Conservation (phyloP, 2,888 invertebrate genomes). For the Clunio marinus region DNA sequence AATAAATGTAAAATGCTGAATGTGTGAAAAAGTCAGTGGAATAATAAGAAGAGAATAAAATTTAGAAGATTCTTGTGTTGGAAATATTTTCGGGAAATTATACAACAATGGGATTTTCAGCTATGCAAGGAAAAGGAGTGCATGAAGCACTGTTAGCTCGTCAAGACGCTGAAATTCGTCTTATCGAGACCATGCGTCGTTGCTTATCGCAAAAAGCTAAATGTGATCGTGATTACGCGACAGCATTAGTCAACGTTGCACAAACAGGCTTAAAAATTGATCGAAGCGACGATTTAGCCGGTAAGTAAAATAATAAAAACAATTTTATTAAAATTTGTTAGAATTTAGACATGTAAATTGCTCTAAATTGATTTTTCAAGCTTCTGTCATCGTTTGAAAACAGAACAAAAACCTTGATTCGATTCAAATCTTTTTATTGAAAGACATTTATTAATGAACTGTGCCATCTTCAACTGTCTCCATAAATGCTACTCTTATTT, state of each 20-base stretch:
- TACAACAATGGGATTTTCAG: slow-evolving; percentile 74
- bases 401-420: no score
- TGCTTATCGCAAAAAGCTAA: slow-evolving; percentile 83
- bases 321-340: no score
- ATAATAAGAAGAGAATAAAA: neutral
- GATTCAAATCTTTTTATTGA: no score
- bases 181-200: slow-evolving; percentile 87
- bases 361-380: no score
- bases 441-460: no score
- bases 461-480: no score
- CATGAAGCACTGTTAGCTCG: slow-evolving; percentile 86
- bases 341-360: no score
- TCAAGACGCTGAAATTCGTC: slow-evolving; percentile 87
- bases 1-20: neutral
- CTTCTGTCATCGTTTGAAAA: no score
- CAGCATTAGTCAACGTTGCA: slow-evolving; percentile 74
- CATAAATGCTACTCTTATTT: no score
- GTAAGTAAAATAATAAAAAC: no score
- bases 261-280: slow-evolving; percentile 81
- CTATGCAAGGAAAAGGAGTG: slow-evolving; percentile 80
- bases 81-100: neutral
- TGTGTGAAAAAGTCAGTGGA: slow-evolving; percentile 11
- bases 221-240: slow-evolving; percentile 87
- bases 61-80: neutral
- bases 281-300: slow-evolving; percentile 52